phyloP scores from a whole-genome alignment of 2,797 vertebrate genomes.

The Phaenicophaeus curvirostris region DNA sequence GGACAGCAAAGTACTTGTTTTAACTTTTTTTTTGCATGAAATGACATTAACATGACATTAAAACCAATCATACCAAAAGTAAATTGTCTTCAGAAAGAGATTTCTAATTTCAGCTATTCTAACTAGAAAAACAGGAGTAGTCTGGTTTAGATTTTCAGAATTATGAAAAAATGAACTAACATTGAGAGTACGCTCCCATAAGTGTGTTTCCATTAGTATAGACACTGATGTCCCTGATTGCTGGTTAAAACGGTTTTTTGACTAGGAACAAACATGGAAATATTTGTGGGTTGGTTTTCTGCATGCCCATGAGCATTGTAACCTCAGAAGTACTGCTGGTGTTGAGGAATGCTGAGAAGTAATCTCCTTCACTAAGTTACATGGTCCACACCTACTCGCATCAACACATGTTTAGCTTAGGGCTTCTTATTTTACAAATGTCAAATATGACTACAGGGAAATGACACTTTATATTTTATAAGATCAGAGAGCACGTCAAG shows the following conservation, averaged over 20 bases:
- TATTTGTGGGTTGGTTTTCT: not conserved
- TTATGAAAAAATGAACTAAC: not conserved
- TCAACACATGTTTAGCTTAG: not conserved
- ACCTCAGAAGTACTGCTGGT: not conserved
- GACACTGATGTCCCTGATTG: not conserved
- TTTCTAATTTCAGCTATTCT: not conserved
- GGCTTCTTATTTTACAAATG: not conserved
- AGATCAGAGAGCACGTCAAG: slow-evolving; percentile 3
- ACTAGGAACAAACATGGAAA: not conserved
- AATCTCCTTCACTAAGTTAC: not conserved
- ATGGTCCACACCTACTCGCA: not conserved
- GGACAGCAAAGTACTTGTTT: not conserved
- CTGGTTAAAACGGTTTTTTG: not conserved
- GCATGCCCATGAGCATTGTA: accelerated
- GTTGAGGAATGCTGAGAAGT: not conserved
- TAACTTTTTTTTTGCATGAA: not conserved
- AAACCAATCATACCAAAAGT: not conserved
- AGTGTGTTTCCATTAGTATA: not conserved
- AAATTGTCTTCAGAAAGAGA: not conserved
- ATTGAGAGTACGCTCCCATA: not conserved
- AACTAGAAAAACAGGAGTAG: not conserved
- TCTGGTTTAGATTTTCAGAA: not conserved
- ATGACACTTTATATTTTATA: not conserved
- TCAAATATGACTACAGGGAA: not conserved
- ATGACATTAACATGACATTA: not conserved